Conservation (phyloP, 2,888 invertebrate species). For the Papilio demoleus region DNA sequence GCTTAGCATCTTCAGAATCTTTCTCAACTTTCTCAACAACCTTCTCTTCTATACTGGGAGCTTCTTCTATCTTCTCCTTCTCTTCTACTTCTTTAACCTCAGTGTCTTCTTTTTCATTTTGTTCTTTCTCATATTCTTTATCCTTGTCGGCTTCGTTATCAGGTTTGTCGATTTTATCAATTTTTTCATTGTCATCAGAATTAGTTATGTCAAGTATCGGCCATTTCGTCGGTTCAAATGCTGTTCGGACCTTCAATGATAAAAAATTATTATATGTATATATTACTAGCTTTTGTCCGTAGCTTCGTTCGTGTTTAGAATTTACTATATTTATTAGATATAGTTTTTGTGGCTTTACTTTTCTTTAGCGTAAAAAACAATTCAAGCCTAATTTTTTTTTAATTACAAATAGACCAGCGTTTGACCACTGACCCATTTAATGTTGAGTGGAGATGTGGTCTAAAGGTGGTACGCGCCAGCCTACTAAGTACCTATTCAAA, state of each 20-base stretch:
- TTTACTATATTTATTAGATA: too few relatives aligned
- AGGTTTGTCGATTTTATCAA: constrained; percentile 45
- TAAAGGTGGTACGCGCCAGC: too few relatives aligned
- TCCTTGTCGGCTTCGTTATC: constrained; percentile 6
- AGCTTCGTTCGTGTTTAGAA: too few relatives aligned
- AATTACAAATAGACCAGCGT: too few relatives aligned
- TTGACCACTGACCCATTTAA: too few relatives aligned
- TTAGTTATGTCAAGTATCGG: constrained; percentile 87
- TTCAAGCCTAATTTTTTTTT: too few relatives aligned
- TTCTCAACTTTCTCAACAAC: constrained; percentile 29
- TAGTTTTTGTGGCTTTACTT: too few relatives aligned
- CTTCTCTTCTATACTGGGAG: constrained; percentile 62
- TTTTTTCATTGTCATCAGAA: constrained; percentile 55
- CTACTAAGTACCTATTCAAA: too few relatives aligned
- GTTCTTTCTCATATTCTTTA: constrained; percentile 27
- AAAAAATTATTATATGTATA: background rate
- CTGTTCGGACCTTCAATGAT: constrained; percentile 94
- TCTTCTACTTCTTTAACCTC: constrained; percentile 39
- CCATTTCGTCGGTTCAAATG: constrained; percentile 93
- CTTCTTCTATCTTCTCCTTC: constrained; percentile 50
- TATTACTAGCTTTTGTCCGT: too few relatives aligned
- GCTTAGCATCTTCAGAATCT: constrained; percentile 16
- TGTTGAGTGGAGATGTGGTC: too few relatives aligned
- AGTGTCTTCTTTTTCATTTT: constrained; percentile 37
- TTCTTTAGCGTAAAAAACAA: too few relatives aligned